phyloP scores from a whole-genome alignment of 2,113 vertebrate genomes.

The Phylloscopus trochilus region DNA sequence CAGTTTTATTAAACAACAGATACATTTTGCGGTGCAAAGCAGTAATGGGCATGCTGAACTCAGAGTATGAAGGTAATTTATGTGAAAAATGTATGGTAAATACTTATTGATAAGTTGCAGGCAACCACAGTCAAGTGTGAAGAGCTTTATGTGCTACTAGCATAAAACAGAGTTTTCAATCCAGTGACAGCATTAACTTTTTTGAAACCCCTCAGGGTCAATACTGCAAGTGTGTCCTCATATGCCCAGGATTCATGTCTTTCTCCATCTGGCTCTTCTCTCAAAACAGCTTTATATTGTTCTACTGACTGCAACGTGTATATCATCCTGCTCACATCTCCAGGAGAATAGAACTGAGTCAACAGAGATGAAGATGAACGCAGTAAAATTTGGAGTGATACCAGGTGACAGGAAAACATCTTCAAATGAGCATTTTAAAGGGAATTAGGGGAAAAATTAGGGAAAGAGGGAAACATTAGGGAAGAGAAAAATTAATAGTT shows the following conservation, averaged over 20 bases:
- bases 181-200: background rate
- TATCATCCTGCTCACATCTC: background rate
- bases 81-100: background rate
- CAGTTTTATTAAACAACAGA: background rate
- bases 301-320: background rate
- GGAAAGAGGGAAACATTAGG: background rate
- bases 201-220: conserved; percentile 7
- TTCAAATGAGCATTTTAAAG: background rate
- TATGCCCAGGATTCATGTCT: background rate
- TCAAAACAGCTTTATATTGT: conserved; percentile 28
- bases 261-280: conserved; percentile 41
- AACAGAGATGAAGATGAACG: background rate
- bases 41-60: background rate
- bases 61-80: conserved; percentile 20
- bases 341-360: background rate
- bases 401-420: background rate
- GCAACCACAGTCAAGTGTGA: background rate
- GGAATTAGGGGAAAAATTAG: background rate
- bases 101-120: conserved; percentile 16
- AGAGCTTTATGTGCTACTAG: conserved; percentile 13
- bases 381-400: background rate
- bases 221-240: conserved; percentile 4
- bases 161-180: conserved; percentile 34
- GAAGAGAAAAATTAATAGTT: background rate
- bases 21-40: background rate